These are phyloP conservation scores for Paralvinella palmiformis DNA, from an alignment of 1,140 invertebrate genomes.

Conservation along the genomic window DNA sequence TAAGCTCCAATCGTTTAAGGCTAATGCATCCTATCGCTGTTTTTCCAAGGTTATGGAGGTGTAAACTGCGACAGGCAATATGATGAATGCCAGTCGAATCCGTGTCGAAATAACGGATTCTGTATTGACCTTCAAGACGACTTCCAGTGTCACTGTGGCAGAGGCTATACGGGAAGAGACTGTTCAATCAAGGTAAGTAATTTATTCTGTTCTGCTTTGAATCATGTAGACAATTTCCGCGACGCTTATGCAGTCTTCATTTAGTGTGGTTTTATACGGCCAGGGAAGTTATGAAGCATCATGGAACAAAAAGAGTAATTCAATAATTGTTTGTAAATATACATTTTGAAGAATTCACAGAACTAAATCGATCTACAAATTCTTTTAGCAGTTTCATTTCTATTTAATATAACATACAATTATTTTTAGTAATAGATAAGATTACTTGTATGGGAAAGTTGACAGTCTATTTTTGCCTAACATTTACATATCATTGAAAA, in stretches of 20 bases:
- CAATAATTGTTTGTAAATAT: background rate
- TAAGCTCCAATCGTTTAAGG: background rate
- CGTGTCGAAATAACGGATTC: conserved; percentile 61
- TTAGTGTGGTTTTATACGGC: background rate
- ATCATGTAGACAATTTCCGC: background rate
- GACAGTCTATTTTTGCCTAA: too few relatives aligned
- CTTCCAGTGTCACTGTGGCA: conserved; percentile 1
- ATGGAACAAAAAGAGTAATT: background rate
- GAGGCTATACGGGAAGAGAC: background rate
- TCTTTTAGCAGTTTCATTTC: too few relatives aligned
- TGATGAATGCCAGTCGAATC: conserved; percentile 62
- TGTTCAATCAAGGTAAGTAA: background rate
- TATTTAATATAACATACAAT: too few relatives aligned
- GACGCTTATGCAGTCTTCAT: background rate
- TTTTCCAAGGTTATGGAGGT: conserved; percentile 14
- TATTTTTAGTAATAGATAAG: background rate
- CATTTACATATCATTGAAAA: too few relatives aligned
- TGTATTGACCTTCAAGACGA: conserved; percentile 21
- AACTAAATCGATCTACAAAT: too few relatives aligned
- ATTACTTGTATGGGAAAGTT: background rate
- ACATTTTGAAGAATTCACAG: background rate
- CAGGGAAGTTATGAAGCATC: background rate
- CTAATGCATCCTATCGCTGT: background rate
- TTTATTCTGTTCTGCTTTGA: background rate
- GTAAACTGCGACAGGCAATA: conserved; percentile 11